phyloP scores from a whole-genome alignment of 2,113 vertebrate genomes.

The Donacobius atricapilla region DNA sequence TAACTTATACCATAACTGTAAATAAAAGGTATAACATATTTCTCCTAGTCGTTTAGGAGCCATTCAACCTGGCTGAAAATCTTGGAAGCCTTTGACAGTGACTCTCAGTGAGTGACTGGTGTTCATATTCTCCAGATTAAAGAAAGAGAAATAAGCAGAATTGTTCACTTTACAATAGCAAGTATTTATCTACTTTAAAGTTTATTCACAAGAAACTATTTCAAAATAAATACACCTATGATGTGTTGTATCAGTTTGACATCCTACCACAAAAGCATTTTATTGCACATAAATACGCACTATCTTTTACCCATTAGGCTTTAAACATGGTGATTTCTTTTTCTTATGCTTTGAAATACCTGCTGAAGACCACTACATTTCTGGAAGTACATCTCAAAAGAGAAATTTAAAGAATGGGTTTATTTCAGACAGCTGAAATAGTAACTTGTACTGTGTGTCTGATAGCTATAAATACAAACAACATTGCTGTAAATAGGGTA shows the following conservation, averaged over 20 bases:
- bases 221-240: neutral
- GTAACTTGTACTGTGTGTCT: neutral
- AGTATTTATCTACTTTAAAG: neutral
- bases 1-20: neutral
- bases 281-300: neutral
- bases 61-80: neutral
- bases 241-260: neutral
- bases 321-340: neutral
- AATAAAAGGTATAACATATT: neutral
- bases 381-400: neutral
- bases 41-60: neutral
- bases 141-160: neutral
- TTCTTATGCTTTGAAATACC: neutral
- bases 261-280: neutral
- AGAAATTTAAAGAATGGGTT: neutral
- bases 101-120: neutral
- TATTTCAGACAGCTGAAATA: neutral
- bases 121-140: neutral
- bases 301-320: fast-evolving
- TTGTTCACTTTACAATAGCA: neutral
- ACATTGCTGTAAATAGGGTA: neutral
- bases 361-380: neutral
- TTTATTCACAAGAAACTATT: neutral
- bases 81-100: neutral
- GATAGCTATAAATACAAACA: neutral